A percentile compares a stretch with the other conserved stretches of the same genome.
phyloP scores from a whole-genome alignment of 2,113 vertebrate genomes.

The Cervus canadensis region DNA sequence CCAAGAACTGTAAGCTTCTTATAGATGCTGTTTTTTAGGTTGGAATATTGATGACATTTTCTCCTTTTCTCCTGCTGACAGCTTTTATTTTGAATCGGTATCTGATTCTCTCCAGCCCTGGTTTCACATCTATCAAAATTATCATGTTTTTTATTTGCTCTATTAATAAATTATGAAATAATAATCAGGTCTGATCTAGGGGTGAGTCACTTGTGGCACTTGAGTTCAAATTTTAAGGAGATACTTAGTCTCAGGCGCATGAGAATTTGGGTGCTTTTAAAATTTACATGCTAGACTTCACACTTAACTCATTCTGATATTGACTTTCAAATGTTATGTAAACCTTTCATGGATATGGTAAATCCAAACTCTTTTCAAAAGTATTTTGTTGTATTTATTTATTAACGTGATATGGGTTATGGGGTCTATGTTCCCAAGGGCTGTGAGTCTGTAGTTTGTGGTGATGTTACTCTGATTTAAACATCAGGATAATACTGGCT shows the following conservation, averaged over 20 bases:
- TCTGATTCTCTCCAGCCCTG: background rate
- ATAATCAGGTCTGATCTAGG: background rate
- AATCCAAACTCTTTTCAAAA: background rate
- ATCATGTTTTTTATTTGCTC: background rate
- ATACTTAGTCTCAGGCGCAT: background rate
- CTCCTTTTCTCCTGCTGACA: background rate
- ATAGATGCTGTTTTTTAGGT: background rate
- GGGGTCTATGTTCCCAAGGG: background rate
- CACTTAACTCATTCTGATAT: background rate
- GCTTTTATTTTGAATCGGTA: background rate
- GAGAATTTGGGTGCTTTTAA: background rate
- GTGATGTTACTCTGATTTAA: background rate
- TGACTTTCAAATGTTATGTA: background rate
- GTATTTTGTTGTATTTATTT: background rate
- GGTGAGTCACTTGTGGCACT: background rate
- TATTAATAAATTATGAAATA: background rate
- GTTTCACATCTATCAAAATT: background rate
- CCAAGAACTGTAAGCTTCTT: background rate
- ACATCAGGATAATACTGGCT: background rate
- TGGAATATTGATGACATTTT: background rate
- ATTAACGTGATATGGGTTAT: background rate
- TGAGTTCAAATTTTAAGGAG: background rate
- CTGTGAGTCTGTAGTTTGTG: background rate
- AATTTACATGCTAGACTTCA: background rate
- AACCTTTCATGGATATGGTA: background rate